Evolutionary conservation across 2,888 invertebrate species (phyloP), one percentile per base, ranked within the genome.

Genomic region (Melikaiella ostensackeni): DNA sequence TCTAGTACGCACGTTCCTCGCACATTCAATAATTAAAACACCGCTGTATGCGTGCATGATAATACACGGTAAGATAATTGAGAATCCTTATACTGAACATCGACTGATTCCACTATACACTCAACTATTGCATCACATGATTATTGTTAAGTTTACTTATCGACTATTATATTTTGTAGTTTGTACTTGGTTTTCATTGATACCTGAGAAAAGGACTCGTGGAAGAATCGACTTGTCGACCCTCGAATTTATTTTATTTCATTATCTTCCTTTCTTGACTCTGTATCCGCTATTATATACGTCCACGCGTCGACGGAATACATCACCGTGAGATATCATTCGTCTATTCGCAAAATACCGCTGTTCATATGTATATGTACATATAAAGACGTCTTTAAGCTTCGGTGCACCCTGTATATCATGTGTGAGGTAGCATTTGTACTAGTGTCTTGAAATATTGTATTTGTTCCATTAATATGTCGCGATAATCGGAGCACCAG

Each of bases 161-260:
- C 84, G 86, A 90, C 89, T 91, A 91, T 91, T 90, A 89, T 91
- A 91, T 86, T 88, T 88, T 90, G 90, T 91, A 91, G 88, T 91
- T 91, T 91, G 91, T 91, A 91, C 91, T 91, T 90, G 90, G 85
- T 88, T 91, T 89, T 86, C 89, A 87, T 88, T 82, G 86, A 88
- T 90, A 89, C 90, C 91, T 91, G 91, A 91, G 91, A 89, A 81
- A 78, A 81, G 79, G 64, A 74, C 79, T 76, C 74, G 75, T 75
- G 66, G 59, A 63, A 38, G 74, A 61, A 59, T 62, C 55, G 19
- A 61, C 38, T 42, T 50, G 9, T 64, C 46, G 46, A 55, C 55
- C 75, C 59, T n/a, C 50, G 35, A 76, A 80, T 74, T 55, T 33
- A 50, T 21, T 73, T 73, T 70, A 64, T 11, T 74, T 76, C 73